phyloP scores from a whole-genome alignment of 2,113 vertebrate species.

The Pleuronectes platessa region DNA sequence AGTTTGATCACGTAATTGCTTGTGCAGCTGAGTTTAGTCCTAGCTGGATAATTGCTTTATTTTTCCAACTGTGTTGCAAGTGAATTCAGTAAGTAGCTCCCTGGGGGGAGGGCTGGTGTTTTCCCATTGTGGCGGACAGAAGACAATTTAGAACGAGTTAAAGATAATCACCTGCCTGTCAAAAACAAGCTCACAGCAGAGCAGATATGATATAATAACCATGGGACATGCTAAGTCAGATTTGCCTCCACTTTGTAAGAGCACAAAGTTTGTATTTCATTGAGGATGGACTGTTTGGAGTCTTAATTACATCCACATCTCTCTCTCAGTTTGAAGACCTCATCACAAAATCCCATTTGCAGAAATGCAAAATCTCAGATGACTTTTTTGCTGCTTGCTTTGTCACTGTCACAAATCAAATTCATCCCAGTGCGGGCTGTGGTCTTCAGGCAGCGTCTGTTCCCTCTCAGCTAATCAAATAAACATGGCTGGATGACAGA shows the following conservation, averaged over 20 bases:
- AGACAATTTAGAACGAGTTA: slow-evolving; percentile 46
- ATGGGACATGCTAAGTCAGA: not conserved
- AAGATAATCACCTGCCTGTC: slow-evolving; percentile 44
- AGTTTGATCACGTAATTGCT: slow-evolving; percentile 46
- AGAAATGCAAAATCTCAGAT: slow-evolving; percentile 33
- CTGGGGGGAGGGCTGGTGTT: slow-evolving; percentile 22
- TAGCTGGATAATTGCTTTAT: slow-evolving; percentile 38
- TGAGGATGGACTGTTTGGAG: not conserved
- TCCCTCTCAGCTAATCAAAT: slow-evolving; percentile 46
- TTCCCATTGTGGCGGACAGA: slow-evolving; percentile 21
- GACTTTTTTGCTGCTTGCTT: slow-evolving; percentile 30
- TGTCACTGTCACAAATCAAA: slow-evolving; percentile 38
- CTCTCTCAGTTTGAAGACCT: slow-evolving; percentile 25
- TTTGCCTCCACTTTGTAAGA: slow-evolving; percentile 7
- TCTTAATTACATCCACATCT: slow-evolving; percentile 22
- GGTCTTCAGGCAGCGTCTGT: slow-evolving; percentile 25
- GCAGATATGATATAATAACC: slow-evolving; percentile 20
- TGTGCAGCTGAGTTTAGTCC: slow-evolving; percentile 41
- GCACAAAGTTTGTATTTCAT: slow-evolving; percentile 25
- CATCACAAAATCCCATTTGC: slow-evolving; percentile 18
- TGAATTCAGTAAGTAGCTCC: slow-evolving; percentile 32
- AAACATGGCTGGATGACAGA: slow-evolving; percentile 37
- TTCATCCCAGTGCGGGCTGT: slow-evolving; percentile 10
- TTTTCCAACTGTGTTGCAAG: slow-evolving; percentile 25
- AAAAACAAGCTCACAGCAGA: slow-evolving; percentile 34